Percentiles rank a stretch among this genome's conserved stretches.
phyloP scores from a whole-genome alignment of 2,797 vertebrate genomes.

The Xiphorhynchus erythropygius region DNA sequence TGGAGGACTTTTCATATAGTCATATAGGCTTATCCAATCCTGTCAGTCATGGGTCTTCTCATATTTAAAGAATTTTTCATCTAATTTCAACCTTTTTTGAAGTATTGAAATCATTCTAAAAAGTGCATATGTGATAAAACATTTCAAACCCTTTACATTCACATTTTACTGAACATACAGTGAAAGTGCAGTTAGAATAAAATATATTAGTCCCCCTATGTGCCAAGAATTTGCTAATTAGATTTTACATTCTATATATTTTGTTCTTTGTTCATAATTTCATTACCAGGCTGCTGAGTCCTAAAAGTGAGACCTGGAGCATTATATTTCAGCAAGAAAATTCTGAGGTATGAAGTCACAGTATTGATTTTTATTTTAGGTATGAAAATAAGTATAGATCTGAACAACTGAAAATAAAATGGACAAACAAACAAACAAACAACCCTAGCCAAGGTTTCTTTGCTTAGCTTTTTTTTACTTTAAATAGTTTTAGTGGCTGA shows the following conservation, averaged over 20 bases:
- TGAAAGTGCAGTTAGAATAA: background rate
- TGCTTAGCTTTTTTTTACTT: background rate
- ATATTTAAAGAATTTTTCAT: background rate
- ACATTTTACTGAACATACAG: background rate
- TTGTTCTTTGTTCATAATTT: background rate
- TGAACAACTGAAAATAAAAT: background rate
- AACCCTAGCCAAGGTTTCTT: fast-evolving
- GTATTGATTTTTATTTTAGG: background rate
- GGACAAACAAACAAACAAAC: background rate
- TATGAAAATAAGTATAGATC: background rate
- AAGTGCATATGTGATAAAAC: background rate
- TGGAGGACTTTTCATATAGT: background rate
- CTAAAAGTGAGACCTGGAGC: background rate
- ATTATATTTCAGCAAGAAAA: background rate
- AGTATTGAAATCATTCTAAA: background rate
- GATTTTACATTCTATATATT: background rate
- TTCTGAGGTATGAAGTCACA: background rate
- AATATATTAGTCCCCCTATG: background rate
- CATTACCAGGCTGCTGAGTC: background rate
- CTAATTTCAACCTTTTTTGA: background rate
- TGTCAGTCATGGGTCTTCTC: background rate
- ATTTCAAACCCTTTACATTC: background rate
- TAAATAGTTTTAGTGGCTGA: background rate
- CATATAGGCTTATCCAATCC: background rate
- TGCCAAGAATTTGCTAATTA: background rate